A percentile compares a stretch with the other conserved stretches of the same genome.
phyloP scores from a whole-genome alignment of 1,140 invertebrate species.

The Monochamus saltuarius region DNA sequence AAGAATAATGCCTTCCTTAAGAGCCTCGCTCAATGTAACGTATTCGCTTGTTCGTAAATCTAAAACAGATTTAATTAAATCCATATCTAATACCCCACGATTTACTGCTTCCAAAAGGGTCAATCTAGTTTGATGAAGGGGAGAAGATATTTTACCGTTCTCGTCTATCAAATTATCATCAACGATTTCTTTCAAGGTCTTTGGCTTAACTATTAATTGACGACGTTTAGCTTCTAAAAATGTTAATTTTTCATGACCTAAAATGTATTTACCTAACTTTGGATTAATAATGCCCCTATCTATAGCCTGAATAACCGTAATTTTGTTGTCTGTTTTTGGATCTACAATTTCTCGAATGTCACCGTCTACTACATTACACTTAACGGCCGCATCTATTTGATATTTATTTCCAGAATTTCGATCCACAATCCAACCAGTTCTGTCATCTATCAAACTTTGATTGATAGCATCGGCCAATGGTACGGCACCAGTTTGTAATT shows the following conservation, averaged over 20 bases:
- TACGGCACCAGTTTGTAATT: slow-evolving; percentile 71
- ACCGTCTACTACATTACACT: slow-evolving; percentile 73
- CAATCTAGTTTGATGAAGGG: slow-evolving; percentile 71
- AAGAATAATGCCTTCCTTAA: slow-evolving; percentile 75
- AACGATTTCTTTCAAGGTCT: slow-evolving; percentile 84
- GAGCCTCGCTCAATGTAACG: slow-evolving; percentile 80
- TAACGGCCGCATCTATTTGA: slow-evolving; percentile 76
- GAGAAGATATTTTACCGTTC: slow-evolving; percentile 76
- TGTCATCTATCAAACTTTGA: slow-evolving; percentile 76
- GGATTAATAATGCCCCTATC: slow-evolving; percentile 74
- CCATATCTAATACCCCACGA: slow-evolving; percentile 81
- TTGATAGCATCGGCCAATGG: slow-evolving; percentile 79
- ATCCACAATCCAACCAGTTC: slow-evolving; percentile 77
- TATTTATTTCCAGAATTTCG: slow-evolving; percentile 79
- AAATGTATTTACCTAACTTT: slow-evolving; percentile 75
- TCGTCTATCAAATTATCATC: slow-evolving; percentile 80
- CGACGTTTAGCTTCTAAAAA: slow-evolving; percentile 78
- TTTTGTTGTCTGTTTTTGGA: slow-evolving; percentile 71
- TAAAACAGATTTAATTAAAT: slow-evolving; percentile 78
- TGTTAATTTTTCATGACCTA: slow-evolving; percentile 77
- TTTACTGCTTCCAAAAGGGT: slow-evolving; percentile 82
- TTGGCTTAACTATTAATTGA: slow-evolving; percentile 80
- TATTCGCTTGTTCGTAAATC: slow-evolving; percentile 77
- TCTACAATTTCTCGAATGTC: slow-evolving; percentile 79
- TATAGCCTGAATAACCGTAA: slow-evolving; percentile 80